phyloP scores from a whole-genome alignment of 2,888 invertebrate species.

The Conomelus anceps region DNA sequence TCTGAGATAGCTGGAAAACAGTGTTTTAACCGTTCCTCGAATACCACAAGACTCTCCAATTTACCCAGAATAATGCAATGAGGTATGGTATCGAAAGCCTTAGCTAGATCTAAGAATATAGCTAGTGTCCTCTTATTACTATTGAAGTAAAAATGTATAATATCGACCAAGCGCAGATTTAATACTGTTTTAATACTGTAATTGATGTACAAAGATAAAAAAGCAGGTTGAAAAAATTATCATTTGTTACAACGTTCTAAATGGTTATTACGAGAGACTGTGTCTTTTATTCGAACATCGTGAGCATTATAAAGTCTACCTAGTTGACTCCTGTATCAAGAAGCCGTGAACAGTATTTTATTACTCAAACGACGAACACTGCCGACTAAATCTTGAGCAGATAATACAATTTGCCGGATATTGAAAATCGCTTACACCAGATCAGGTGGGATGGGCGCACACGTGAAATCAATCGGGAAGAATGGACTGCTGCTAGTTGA shows the following conservation, averaged over 20 bases:
- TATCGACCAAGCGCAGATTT: too few species aligned
- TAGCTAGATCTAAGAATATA: too few species aligned
- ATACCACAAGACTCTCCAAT: too few species aligned
- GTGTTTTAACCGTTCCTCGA: too few species aligned
- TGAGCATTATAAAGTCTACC: neutral
- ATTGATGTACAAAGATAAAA: too few species aligned
- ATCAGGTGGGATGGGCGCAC: neutral
- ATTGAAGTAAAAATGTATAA: too few species aligned
- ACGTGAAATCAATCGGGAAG: neutral
- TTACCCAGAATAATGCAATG: too few species aligned
- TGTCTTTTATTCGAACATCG: neutral
- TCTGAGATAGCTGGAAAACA: too few species aligned
- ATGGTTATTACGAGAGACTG: neutral
- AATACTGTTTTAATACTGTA: too few species aligned
- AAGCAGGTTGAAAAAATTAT: neutral
- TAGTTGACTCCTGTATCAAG: neutral
- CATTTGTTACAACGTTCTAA: neutral
- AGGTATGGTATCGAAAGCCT: too few species aligned
- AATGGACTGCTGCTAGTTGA: neutral
- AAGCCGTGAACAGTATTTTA: neutral
- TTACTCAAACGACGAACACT: neutral
- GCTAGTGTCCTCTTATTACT: too few species aligned
- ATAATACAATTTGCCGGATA: neutral
- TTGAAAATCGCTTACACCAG: neutral
- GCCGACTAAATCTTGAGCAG: neutral